These are phyloP conservation scores for Onychorhynchus coronatus DNA, from an alignment of 2,113 vertebrate genomes.

Conservation along the genomic window DNA sequence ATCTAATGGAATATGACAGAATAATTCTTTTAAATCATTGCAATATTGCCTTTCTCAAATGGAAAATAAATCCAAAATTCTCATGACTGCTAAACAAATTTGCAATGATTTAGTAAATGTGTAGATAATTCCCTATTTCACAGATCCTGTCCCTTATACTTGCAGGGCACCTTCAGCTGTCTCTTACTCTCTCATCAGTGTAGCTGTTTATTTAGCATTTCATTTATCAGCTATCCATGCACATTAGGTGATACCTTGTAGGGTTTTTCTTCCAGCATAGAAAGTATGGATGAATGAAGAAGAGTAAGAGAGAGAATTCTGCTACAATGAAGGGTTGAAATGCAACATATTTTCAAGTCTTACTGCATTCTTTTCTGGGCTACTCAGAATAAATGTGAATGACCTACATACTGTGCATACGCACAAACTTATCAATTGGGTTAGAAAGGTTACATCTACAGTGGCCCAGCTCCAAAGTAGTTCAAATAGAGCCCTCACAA, in stretches of 20 bases:
- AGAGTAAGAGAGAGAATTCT: not conserved
- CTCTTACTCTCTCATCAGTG: not conserved
- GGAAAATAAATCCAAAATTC: not conserved
- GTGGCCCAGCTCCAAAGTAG: not conserved
- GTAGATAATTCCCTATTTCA: not conserved
- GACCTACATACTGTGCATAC: not conserved
- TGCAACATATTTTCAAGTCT: not conserved
- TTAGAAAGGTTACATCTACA: slow-evolving; percentile 9
- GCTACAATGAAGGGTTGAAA: not conserved
- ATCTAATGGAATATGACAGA: not conserved
- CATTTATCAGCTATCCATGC: not conserved
- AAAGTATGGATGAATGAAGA: not conserved
- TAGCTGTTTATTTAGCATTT: not conserved
- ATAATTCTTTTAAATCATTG: not conserved
- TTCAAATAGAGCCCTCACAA: not conserved
- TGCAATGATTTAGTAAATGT: not conserved
- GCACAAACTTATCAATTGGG: not conserved
- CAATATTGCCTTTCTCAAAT: not conserved
- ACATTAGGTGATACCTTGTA: not conserved
- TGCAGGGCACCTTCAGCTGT: not conserved
- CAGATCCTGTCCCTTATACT: not conserved
- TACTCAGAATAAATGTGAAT: not conserved
- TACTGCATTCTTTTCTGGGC: not conserved
- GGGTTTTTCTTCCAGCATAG: not conserved
- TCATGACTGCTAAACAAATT: not conserved